A percentile compares a stretch with the other conserved stretches of the same genome.
These are phyloP conservation scores for Allophyes oxyacanthae DNA, from an alignment of 2,888 invertebrate species.

Conservation along the genomic window DNA sequence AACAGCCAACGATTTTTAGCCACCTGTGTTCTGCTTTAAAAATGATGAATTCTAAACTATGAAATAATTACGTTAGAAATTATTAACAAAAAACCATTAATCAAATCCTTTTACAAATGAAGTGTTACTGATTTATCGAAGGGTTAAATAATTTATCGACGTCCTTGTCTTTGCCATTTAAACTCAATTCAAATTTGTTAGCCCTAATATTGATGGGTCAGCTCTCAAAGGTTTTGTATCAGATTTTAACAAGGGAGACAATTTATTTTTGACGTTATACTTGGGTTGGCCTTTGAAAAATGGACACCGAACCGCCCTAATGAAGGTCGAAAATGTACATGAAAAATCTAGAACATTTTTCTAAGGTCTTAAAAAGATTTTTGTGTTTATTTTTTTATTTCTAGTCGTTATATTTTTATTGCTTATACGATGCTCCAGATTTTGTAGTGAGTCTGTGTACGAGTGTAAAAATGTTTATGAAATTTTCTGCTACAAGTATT, in stretches of 20 bases:
- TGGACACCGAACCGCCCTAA: constrained; percentile 21
- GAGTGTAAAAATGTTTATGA: too few relatives aligned
- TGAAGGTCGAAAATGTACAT: constrained; percentile 14
- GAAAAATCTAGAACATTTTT: constrained; percentile 28
- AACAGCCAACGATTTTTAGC: too few relatives aligned
- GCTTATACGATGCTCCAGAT: too few relatives aligned
- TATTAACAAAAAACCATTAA: too few relatives aligned
- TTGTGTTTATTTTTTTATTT: constrained; percentile 18
- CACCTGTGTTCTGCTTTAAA: too few relatives aligned
- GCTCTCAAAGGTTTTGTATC: constrained; percentile 29
- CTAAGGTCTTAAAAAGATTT: constrained; percentile 13
- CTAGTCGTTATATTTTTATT: not conserved
- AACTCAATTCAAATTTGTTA: constrained; percentile 20
- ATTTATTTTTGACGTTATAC: constrained; percentile 25
- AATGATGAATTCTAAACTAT: too few relatives aligned
- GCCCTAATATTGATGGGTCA: constrained; percentile 14
- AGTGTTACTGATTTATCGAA: constrained; percentile 7
- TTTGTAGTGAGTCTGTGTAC: too few relatives aligned
- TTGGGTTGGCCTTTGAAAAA: constrained; percentile 24
- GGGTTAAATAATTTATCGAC: constrained; percentile 1
- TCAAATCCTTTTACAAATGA: constrained; percentile 9
- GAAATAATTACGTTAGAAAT: too few relatives aligned
- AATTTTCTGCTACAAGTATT: too few relatives aligned
- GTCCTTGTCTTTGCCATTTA: not conserved
- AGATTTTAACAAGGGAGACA: constrained; percentile 30